Base-by-base conservation (phyloP, 2,113 vertebrate genomes). In the Chlorodrepanis virens region DNA sequence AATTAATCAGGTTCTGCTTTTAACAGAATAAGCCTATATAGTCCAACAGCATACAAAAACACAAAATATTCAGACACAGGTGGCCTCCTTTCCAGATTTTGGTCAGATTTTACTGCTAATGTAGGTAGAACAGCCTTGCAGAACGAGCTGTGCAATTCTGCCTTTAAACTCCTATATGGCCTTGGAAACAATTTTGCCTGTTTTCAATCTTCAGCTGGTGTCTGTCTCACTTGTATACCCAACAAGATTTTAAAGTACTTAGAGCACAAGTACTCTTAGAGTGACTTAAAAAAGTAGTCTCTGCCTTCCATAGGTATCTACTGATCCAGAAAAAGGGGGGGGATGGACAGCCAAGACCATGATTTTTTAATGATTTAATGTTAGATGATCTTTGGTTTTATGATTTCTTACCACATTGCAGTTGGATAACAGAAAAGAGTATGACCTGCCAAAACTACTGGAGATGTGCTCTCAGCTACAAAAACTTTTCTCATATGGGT, bases 391-490 rank as follows among this genome's bases (percentile, higher is more conserved):
- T 91, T 53, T 52, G 56, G 56, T 50, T 89, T 19, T 68, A 72
- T 61, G 25, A 84, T 84, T 87, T 75, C 65, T 94, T 89, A 74
- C 52, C 84, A 79, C 6, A 12, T 54, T 84, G 47, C 9, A 56
- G 60, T 22, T 93, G 52, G 53, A 87, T 75, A 89, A 64, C 44
- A 76, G 70, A 64, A 87, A 90, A 53, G 49, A 44, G 13, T n/a
- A 68, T 53, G 61, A 95, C 49, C 60, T 82, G 65, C 82, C 87
- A 97, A 96, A 91, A 31, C 53, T 93, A 22, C 35, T 60, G 52
- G 37, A 89, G 44, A 64, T 52, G 20, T 82, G n/a, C 52, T 91
- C 57, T 87, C 56, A 64, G 61, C 61, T 94, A 39, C 29, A 89
- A 75, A 86, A 81, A 19, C 2, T 54, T 81, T 75, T 85, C n/a